These are phyloP conservation scores for Lagopus muta DNA, from an alignment of 2,113 vertebrate genomes.

Conservation along the genomic window DNA sequence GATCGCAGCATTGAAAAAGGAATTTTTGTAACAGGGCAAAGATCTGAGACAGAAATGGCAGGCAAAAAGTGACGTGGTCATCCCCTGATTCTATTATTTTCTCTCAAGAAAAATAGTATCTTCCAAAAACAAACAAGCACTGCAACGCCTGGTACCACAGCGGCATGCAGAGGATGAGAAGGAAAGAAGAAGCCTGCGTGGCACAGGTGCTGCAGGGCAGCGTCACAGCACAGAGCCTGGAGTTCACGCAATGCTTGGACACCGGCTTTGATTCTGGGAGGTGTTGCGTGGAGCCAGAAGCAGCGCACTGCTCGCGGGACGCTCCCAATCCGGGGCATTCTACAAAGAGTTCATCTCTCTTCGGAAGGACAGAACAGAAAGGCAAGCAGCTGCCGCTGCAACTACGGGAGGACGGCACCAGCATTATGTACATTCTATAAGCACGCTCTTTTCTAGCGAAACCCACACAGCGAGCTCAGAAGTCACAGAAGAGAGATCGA, in stretches of 20 bases:
- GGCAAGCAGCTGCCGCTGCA: neutral
- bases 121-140: neutral
- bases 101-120: neutral
- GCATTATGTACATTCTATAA: fast-evolving
- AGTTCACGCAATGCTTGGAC: neutral
- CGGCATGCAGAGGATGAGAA: neutral
- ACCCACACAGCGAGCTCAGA: neutral
- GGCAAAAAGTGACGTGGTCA: neutral
- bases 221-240: neutral
- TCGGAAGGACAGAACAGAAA: neutral
- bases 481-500: fast-evolving
- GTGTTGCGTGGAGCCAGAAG: neutral
- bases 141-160: neutral
- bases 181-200: neutral
- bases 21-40: neutral
- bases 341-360: neutral
- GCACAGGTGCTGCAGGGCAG: neutral
- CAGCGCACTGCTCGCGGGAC: neutral
- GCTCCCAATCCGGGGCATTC: neutral
- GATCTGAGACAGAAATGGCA: fast-evolving
- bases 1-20: neutral
- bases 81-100: neutral
- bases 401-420: fast-evolving
- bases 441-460: fast-evolving
- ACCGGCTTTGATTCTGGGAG: neutral